phyloP scores from a whole-genome alignment of 2,113 vertebrate species.

The Odontesthes bonariensis region DNA sequence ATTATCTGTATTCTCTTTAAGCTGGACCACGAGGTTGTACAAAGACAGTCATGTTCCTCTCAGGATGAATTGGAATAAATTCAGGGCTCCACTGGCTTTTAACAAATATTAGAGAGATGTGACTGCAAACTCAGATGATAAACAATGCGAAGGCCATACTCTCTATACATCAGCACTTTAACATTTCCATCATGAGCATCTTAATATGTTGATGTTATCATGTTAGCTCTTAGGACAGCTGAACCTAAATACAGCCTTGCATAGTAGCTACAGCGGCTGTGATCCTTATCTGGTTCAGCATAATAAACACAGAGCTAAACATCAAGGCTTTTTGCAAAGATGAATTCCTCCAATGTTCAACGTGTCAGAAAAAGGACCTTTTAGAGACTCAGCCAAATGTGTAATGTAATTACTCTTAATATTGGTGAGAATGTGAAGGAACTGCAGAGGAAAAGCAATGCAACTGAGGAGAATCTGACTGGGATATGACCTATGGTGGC shows the following conservation, averaged over 20 bases:
- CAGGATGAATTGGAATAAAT: neutral
- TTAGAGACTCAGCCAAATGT: fast-evolving
- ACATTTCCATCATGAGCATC: neutral
- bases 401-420: neutral
- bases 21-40: neutral
- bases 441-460: neutral
- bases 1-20: neutral
- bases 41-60: neutral
- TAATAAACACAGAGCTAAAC: slow-evolving; percentile 4
- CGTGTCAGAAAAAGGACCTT: neutral
- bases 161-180: slow-evolving; percentile 1
- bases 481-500: neutral
- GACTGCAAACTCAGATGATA: neutral
- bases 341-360: neutral
- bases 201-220: slow-evolving; percentile 11
- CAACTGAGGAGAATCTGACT: neutral
- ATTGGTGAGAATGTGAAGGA: neutral
- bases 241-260: slow-evolving; percentile 3
- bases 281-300: neutral
- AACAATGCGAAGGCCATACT: neutral
- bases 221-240: slow-evolving; percentile 7
- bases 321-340: neutral
- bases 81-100: neutral
- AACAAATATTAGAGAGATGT: neutral
- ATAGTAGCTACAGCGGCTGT: neutral